These are phyloP conservation scores for Gasteruption jaculator DNA, from an alignment of 2,888 invertebrate genomes.

Conservation along the genomic window DNA sequence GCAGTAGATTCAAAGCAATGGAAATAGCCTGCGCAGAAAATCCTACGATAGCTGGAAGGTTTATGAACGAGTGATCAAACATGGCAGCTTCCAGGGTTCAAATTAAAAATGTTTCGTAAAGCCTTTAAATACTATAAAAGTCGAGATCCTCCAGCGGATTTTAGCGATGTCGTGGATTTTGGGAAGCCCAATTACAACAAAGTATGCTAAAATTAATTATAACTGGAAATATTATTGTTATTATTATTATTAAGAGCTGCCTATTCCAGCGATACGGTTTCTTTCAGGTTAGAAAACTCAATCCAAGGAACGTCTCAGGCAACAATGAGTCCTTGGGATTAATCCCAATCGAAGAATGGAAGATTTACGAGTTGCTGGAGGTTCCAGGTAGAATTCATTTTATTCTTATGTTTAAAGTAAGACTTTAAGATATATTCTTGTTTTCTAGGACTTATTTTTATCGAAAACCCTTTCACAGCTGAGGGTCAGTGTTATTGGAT, in stretches of 20 bases:
- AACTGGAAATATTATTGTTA: too few relatives aligned
- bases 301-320: too few relatives aligned
- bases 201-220: slow-evolving; percentile 26
- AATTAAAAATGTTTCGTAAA: slow-evolving; percentile 62
- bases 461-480: slow-evolving; percentile 77
- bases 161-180: slow-evolving; percentile 62
- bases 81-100: slow-evolving; percentile 29
- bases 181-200: slow-evolving; percentile 30
- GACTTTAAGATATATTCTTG: slow-evolving; percentile 4
- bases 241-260: too few relatives aligned
- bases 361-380: slow-evolving; percentile 58
- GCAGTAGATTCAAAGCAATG: too few relatives aligned
- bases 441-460: slow-evolving; percentile 67
- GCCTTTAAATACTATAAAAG: slow-evolving; percentile 78
- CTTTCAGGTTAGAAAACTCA: slow-evolving; percentile 45
- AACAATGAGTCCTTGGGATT: slow-evolving; percentile 50
- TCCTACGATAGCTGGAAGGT: too few relatives aligned
- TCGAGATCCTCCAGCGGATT: slow-evolving; percentile 61
- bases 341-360: slow-evolving; percentile 58
- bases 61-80: too few relatives aligned
- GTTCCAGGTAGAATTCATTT: slow-evolving; percentile 55
- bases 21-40: too few relatives aligned
- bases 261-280: too few relatives aligned
- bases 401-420: slow-evolving; percentile 3
- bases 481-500: slow-evolving; percentile 82